phyloP scores from a whole-genome alignment of 37 sponge, comb jelly and placozoan species.

The Spongia lamella region DNA sequence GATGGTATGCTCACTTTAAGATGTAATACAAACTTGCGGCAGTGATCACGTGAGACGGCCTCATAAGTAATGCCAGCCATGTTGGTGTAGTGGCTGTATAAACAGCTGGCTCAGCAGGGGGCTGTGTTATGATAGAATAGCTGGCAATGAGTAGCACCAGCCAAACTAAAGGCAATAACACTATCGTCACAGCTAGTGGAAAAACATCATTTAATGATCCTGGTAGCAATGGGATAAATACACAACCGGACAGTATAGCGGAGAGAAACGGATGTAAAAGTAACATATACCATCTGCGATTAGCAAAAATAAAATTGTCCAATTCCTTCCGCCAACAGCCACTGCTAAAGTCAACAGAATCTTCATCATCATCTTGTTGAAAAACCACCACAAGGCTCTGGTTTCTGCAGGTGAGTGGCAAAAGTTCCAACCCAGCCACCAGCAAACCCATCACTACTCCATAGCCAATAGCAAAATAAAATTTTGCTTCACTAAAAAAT shows the following conservation, averaged over 20 bases:
- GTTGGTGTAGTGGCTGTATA: constrained; percentile 40
- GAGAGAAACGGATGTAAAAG: constrained; percentile 34
- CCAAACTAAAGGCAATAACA: constrained; percentile 50
- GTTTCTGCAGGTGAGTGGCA: neutral
- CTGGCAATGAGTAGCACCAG: constrained; percentile 32
- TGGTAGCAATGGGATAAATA: constrained; percentile 21
- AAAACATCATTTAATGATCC: constrained; percentile 16
- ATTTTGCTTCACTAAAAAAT: constrained; percentile 19
- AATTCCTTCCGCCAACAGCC: constrained; percentile 15
- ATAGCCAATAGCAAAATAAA: constrained; percentile 52
- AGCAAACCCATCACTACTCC: constrained; percentile 1
- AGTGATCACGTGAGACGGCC: constrained; percentile 48
- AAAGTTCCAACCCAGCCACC: neutral
- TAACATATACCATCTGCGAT: constrained; percentile 2
- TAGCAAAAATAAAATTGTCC: constrained; percentile 44
- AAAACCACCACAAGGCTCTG: neutral
- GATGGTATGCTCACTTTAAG: constrained; percentile 23
- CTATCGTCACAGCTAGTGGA: constrained; percentile 28
- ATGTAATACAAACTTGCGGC: constrained; percentile 10
- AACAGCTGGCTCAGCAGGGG: constrained; percentile 42
- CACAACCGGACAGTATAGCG: constrained; percentile 39
- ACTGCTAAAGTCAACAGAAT: constrained; percentile 22
- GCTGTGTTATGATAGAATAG: constrained; percentile 43
- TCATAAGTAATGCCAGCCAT: constrained; percentile 24
- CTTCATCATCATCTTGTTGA: constrained; percentile 44